Conservation (phyloP, 2,888 invertebrate species). For the Diogma glabrata region DNA sequence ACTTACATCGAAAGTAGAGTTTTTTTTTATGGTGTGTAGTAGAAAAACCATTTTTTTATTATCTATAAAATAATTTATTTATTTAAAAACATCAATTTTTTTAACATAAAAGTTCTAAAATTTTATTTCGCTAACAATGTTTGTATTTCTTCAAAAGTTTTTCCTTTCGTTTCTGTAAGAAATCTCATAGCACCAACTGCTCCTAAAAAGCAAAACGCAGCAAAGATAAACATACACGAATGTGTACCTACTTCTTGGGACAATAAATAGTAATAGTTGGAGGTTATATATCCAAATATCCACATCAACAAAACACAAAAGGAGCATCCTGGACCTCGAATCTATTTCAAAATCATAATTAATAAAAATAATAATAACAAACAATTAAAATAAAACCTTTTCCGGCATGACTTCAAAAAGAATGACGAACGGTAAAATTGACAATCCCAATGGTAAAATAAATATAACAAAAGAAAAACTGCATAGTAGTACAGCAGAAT, state of each 20-base stretch:
- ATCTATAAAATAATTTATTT: too few species aligned
- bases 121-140: too few species aligned
- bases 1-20: too few species aligned
- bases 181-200: conserved; percentile 27
- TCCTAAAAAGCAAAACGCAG: conserved; percentile 25
- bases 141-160: conserved; percentile 20
- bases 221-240: conserved; percentile 29
- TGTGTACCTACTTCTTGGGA: conserved; percentile 26
- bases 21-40: too few species aligned
- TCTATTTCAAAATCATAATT: too few species aligned
- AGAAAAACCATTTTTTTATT: too few species aligned
- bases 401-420: conserved; percentile 30
- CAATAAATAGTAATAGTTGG: conserved; percentile 27
- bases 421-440: conserved; percentile 32
- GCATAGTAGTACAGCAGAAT: conserved; percentile 30
- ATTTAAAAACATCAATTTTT: too few species aligned
- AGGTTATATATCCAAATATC: conserved; percentile 9
- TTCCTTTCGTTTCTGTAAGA: conserved; percentile 34
- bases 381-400: too few species aligned
- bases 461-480: conserved; percentile 33
- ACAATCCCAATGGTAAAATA: conserved; percentile 28
- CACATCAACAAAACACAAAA: neutral
- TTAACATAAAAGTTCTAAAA: too few species aligned
- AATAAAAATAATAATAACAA: too few species aligned
- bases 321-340: neutral